Evolutionary conservation across 1,140 invertebrate genomes (phyloP).

Genomic region (Melanaphis sacchari): DNA sequence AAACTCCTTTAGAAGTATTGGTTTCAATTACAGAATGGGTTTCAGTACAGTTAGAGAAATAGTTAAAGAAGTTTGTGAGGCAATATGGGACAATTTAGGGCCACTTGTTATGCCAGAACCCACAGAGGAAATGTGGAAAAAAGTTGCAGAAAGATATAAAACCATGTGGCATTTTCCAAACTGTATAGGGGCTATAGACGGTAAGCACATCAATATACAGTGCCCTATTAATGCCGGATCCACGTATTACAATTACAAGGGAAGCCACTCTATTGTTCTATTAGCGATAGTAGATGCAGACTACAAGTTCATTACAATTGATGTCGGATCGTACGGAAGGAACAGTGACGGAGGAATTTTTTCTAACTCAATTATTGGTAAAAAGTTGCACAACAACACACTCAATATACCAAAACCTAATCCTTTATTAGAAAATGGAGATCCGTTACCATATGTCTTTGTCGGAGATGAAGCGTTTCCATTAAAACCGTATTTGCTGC

Average conservation of each 20-base stretch:
- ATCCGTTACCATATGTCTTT: constrained; percentile 51
- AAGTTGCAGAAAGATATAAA: constrained; percentile 62
- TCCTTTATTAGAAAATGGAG: constrained; percentile 58
- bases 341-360: constrained; percentile 64
- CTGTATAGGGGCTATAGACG: constrained; percentile 63
- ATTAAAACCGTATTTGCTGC: constrained; percentile 19
- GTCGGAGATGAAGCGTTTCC: constrained; percentile 52
- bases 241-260: constrained; percentile 64
- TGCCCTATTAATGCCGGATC: constrained; percentile 60
- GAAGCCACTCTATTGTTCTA: constrained; percentile 60
- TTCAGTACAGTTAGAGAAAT: constrained; percentile 59
- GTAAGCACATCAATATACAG: constrained; percentile 61
- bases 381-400: constrained; percentile 59
- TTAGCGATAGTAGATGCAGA: constrained; percentile 59
- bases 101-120: constrained; percentile 57
- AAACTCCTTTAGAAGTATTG: constrained; percentile 58
- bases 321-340: constrained; percentile 59
- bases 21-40: constrained; percentile 59
- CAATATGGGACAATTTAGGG: constrained; percentile 6
- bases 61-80: constrained; percentile 43
- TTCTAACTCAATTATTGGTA: constrained; percentile 60
- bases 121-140: constrained; percentile 61
- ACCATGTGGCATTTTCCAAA: constrained; percentile 63
- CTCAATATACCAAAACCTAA: constrained; percentile 42
- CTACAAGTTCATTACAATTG: constrained; percentile 59